Conservation (phyloP, 1,140 invertebrate species). For the Agrypnia vestita region DNA sequence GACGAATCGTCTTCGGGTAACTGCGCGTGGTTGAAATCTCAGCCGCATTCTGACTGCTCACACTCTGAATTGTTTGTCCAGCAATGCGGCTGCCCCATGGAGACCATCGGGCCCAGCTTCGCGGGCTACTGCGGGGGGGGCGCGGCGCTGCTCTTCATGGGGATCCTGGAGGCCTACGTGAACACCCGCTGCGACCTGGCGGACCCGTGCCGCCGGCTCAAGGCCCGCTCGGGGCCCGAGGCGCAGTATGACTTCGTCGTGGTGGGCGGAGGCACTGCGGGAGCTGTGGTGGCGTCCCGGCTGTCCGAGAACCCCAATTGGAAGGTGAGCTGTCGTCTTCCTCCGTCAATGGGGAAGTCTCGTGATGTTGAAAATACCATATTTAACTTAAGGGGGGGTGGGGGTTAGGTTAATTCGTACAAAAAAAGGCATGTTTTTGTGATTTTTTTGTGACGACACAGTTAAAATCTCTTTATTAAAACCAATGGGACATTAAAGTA, state of each 20-base stretch:
- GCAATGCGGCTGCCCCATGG: constrained; percentile 79
- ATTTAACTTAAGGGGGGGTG: too few relatives aligned
- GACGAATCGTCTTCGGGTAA: too few relatives aligned
- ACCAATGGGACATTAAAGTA: too few relatives aligned
- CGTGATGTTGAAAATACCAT: too few relatives aligned
- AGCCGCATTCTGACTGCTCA: too few relatives aligned
- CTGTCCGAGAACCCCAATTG: constrained; percentile 76
- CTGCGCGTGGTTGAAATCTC: too few relatives aligned
- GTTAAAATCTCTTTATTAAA: too few relatives aligned
- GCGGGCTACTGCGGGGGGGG: constrained; percentile 82
- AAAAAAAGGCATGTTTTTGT: too few relatives aligned
- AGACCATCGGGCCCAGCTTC: constrained; percentile 78
- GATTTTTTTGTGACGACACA: too few relatives aligned
- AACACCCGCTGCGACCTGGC: constrained; percentile 85
- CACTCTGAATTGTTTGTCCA: constrained; percentile 36
- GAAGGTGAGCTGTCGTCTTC: constrained; percentile 72
- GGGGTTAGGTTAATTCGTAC: too few relatives aligned
- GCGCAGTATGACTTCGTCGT: constrained; percentile 86
- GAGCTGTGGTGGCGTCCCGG: constrained; percentile 84
- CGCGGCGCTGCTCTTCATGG: constrained; percentile 86
- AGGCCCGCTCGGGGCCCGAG: constrained; percentile 57
- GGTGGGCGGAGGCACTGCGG: constrained; percentile 88
- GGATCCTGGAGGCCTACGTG: constrained; percentile 86
- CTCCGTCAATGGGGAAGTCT: too few relatives aligned
- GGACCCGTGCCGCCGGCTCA: constrained; percentile 60